Percentiles rank a stretch among this genome's conserved stretches.
phyloP scores from a whole-genome alignment of 2,113 vertebrate species.

The Ptilonorhynchus violaceus region DNA sequence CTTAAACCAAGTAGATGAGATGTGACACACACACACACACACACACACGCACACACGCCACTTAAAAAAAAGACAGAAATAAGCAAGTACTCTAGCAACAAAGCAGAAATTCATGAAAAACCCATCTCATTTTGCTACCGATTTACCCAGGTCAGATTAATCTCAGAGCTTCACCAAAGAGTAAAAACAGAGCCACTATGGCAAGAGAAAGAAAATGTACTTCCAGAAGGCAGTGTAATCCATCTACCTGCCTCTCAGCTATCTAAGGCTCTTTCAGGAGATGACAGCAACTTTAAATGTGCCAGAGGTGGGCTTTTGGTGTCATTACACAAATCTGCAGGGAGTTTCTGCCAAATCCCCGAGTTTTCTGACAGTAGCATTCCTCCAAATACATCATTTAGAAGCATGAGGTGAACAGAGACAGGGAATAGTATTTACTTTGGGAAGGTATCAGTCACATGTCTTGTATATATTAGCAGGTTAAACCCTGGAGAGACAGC shows the following conservation, averaged over 20 bases:
- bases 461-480: background rate
- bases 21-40: too few relatives aligned
- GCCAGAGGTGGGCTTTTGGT: background rate
- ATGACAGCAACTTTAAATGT: background rate
- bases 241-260: background rate
- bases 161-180: background rate
- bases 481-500: background rate
- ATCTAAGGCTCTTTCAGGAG: background rate
- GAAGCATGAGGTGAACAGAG: background rate
- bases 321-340: background rate
- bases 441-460: background rate
- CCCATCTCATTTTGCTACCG: background rate
- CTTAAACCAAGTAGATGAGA: background rate
- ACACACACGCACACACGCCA: too few relatives aligned
- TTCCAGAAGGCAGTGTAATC: background rate
- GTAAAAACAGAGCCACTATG: background rate
- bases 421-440: slow-evolving; percentile 6
- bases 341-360: background rate
- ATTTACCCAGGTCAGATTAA: background rate
- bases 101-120: background rate
- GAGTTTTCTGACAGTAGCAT: background rate
- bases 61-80: background rate
- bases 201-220: background rate
- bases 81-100: background rate
- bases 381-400: background rate